Percentiles rank a stretch among this genome's conserved stretches.
These are phyloP conservation scores for Dichetophora obliterata DNA, from an alignment of 2,888 invertebrate genomes.

Conservation along the genomic window DNA sequence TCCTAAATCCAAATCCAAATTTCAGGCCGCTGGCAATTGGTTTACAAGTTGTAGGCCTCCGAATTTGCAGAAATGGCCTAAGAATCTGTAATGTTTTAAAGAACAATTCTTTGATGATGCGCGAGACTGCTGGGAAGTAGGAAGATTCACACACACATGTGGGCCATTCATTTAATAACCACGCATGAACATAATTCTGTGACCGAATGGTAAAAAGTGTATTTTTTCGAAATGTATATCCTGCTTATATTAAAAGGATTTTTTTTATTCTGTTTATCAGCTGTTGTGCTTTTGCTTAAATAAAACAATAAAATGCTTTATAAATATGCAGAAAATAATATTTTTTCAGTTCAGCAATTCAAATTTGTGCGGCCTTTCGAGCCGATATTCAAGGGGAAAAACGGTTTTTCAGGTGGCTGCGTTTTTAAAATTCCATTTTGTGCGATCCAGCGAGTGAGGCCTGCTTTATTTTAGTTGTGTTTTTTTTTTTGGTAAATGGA, in stretches of 20 bases:
- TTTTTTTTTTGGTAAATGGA: conserved; percentile 3
- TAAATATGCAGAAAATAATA: conserved; percentile 17
- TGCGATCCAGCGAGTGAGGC: not conserved
- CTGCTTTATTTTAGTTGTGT: not conserved
- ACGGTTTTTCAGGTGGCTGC: conserved; percentile 31
- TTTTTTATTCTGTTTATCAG: not conserved
- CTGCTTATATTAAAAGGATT: not conserved
- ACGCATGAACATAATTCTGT: not conserved
- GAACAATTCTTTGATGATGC: not conserved
- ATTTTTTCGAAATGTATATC: not conserved
- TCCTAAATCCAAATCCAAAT: too few species aligned
- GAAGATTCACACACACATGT: not conserved
- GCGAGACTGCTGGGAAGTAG: not conserved
- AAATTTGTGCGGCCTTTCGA: conserved; percentile 37
- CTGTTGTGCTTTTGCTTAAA: not conserved
- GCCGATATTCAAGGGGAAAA: conserved; percentile 8
- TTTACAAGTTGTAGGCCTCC: too few species aligned
- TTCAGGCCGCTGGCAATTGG: too few species aligned
- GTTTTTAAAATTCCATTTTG: conserved; percentile 30
- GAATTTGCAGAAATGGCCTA: too few species aligned
- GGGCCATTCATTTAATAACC: not conserved
- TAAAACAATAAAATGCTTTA: conserved; percentile 19
- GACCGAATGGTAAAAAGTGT: not conserved
- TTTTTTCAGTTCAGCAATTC: conserved; percentile 40
- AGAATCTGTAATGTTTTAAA: not conserved